Base-by-base conservation (phyloP, 2,888 invertebrate genomes). In the Plagodis pulveraria region DNA sequence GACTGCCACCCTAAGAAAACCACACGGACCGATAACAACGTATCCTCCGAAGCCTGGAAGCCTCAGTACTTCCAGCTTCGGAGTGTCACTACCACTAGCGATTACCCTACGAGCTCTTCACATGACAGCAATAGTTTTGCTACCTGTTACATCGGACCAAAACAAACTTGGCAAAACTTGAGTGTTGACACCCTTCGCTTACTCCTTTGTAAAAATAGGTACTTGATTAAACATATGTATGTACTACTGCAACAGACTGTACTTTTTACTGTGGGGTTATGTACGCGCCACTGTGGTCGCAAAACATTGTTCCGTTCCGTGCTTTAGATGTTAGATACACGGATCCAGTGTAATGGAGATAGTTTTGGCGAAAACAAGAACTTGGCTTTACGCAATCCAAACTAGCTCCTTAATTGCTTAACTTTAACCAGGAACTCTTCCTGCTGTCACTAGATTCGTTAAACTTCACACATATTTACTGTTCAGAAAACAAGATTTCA, bases 351-450 rank as follows among this genome's bases (percentile, higher is more conserved):
- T 87, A 90, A 89, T 87, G 86, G 85, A 89, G 89, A 89, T 89
- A 90, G 91, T 92, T 91, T 88, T 84, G 78, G 82, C 80, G 86
- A 84, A 88, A 88, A 88, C 89, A 88, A 85, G 79, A 86, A 92
- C 84, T 89, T 89, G 71, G 79, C 74, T 76, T 75, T 78, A 80
- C 84, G 86, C 87, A 89, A 89, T 88, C 89, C 84, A 82, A 77
- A 75, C 79, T 81, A 82, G 84, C 79, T 84, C 81, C 87, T 86
- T 91, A 91, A 91, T 91, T 92, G 86, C 89, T 84, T 85, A 87
- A 91, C 87, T 92, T 92, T 83, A 83, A 80, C 78, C 80, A 71
- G 77, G 73, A 73, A 79, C 77, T 82, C 81, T 83, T 85, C 78
- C 78, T 80, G 72, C 72, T 81, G 84, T 83, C 84, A 77, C 77